Evolutionary conservation across 2,797 vertebrate species (phyloP).

Genomic region (Sebastes steindachneri): DNA sequence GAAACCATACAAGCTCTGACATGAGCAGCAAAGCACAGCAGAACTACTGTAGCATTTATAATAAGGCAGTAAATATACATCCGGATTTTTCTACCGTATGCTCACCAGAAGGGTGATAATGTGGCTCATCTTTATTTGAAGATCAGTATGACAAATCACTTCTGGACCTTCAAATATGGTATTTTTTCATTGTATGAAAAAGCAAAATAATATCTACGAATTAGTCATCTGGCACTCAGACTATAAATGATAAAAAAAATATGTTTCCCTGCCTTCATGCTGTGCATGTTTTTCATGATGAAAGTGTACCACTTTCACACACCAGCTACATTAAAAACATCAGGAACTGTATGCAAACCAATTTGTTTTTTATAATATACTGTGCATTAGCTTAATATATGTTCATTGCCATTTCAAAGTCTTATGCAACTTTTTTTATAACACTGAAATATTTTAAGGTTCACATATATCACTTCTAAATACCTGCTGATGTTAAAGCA

Average conservation of each 20-base stretch:
- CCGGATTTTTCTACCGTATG: conserved; percentile 1
- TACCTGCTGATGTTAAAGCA: not conserved
- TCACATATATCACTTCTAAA: not conserved
- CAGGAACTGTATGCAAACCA: not conserved
- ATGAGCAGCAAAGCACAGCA: conserved; percentile 47
- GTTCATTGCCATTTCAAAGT: not conserved
- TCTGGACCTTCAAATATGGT: not conserved
- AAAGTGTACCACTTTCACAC: not conserved
- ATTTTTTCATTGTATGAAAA: conserved; percentile 13
- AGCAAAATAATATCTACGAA: conserved; percentile 9
- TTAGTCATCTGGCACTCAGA: conserved; percentile 21
- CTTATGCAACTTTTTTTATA: not conserved
- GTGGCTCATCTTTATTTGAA: conserved; percentile 11
- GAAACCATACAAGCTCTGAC: conserved; percentile 63
- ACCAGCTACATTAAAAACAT: not conserved
- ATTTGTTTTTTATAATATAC: not conserved
- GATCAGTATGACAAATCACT: conserved; percentile 29
- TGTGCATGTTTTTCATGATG: not conserved
- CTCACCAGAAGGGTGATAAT: conserved; percentile 16
- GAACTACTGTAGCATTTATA: conserved; percentile 28
- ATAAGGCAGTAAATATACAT: conserved; percentile 16
- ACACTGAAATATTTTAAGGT: not conserved
- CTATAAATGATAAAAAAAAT: not conserved
- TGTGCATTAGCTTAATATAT: not conserved
- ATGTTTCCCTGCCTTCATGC: not conserved